A percentile compares a stretch with the other conserved stretches of the same genome.
Conservation (phyloP, 2,113 vertebrate genomes). For the Catharus fuscescens region DNA sequence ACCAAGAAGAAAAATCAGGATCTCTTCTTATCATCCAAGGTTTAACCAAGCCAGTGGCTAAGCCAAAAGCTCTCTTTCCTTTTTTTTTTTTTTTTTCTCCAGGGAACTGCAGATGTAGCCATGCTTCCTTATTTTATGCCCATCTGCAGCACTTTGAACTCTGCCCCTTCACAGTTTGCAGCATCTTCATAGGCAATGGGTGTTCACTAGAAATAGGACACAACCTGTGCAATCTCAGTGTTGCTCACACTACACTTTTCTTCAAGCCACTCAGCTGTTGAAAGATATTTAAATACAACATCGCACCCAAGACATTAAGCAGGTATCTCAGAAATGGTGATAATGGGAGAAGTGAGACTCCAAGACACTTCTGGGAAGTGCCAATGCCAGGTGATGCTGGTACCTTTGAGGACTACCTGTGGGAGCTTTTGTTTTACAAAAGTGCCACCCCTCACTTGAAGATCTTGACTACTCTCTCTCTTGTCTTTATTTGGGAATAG, state of each 20-base stretch:
- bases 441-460: neutral
- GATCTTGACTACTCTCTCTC: neutral
- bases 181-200: neutral
- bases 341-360: neutral
- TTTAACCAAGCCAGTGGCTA: neutral
- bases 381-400: neutral
- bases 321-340: fast-evolving
- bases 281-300: neutral
- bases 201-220: neutral
- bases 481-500: neutral
- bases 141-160: neutral
- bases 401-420: neutral
- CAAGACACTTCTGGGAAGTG: neutral
- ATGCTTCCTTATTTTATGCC: neutral
- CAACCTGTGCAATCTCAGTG: neutral
- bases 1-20: neutral
- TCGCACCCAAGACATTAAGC: neutral
- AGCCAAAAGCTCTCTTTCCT: neutral
- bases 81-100: neutral
- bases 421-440: neutral
- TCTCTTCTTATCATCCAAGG: neutral
- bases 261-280: neutral
- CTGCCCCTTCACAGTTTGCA: neutral
- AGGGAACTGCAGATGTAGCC: neutral
- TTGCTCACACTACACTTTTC: neutral